Evolutionary conservation across 2,797 vertebrate species (phyloP), one percentile per base, ranked within the genome.

Genomic region (Phylloscopus collybita): DNA sequence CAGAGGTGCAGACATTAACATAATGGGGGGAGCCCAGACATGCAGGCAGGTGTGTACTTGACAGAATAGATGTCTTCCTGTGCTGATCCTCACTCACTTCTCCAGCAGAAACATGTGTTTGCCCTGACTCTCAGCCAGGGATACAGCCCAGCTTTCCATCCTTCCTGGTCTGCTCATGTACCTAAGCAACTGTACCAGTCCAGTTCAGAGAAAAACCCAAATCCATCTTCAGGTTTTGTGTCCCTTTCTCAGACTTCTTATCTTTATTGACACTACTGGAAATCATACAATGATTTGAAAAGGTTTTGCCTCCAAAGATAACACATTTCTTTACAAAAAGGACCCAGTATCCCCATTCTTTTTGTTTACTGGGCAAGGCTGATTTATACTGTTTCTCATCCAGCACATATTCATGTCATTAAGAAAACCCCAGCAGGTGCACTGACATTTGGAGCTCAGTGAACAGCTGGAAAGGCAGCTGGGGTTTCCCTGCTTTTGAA

Each of bases 391-490:
- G 13, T 69, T 87, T 80, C 50, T 71, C 53, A 75, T 62, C 15
- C 51, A 78, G 45, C 30, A 69, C 42, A 93, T 62, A 90, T 84
- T 93, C 49, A 18, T 59, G 65, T 74, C 38, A 74, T 74, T 81
- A 80, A 73, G 84, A 70, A 84, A 95, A 74, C 13, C 40, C 66
- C 40, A 78, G 62, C 83, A 96, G 93, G 86, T 94, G 93, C 61
- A 73, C 44, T 93, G 65, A 89, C 76, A 93, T 85, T 88, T 92
- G 73, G 59, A 95, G 27, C 18, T 87, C 51, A 76, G 2, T 67
- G 79, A 96, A 64, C 92, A 96, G 67, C 95, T 94, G 95, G 86
- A 73, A 92, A 95, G 16, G 42, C 92, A 96, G 83, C 88, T 95
- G 93, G 70, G n/a, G 6, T 80, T 92, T 86, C 70, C 76, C 16